These are phyloP conservation scores for Trachythela sp. DNA, from an alignment of 64 coral and sea anemone species.

Conservation along the genomic window DNA sequence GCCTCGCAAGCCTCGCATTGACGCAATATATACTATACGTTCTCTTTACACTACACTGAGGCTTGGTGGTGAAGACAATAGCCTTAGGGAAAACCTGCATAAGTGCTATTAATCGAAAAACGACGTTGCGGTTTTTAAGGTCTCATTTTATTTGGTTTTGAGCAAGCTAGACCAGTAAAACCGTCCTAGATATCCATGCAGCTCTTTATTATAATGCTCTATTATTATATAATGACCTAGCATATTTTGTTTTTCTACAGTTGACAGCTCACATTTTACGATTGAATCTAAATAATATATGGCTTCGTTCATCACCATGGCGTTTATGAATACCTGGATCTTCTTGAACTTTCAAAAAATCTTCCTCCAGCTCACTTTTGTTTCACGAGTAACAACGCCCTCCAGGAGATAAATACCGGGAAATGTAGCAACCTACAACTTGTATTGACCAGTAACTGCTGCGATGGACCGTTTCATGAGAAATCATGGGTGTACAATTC, in stretches of 20 bases:
- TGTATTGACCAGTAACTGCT: neutral
- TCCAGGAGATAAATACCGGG: neutral
- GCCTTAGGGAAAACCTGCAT: too few relatives aligned
- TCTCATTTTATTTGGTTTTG: too few relatives aligned
- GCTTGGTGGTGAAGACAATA: too few relatives aligned
- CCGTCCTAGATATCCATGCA: too few relatives aligned
- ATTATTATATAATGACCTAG: too few relatives aligned
- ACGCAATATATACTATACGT: too few relatives aligned
- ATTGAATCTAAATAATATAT: neutral
- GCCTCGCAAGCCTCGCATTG: too few relatives aligned
- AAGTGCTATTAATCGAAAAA: too few relatives aligned
- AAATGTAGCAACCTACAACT: neutral
- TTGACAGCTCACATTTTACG: neutral
- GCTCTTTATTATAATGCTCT: too few relatives aligned
- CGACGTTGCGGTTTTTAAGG: too few relatives aligned
- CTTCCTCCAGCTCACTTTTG: neutral
- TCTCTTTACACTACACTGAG: too few relatives aligned
- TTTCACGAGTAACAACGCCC: neutral
- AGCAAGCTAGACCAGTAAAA: too few relatives aligned
- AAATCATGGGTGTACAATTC: neutral
- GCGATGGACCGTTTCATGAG: neutral
- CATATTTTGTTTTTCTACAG: neutral
- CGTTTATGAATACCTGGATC: neutral
- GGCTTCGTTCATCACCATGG: neutral
- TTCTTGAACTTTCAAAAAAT: neutral